phyloP scores from a whole-genome alignment of 2,888 invertebrate species.

The Yponomeuta malinellus region DNA sequence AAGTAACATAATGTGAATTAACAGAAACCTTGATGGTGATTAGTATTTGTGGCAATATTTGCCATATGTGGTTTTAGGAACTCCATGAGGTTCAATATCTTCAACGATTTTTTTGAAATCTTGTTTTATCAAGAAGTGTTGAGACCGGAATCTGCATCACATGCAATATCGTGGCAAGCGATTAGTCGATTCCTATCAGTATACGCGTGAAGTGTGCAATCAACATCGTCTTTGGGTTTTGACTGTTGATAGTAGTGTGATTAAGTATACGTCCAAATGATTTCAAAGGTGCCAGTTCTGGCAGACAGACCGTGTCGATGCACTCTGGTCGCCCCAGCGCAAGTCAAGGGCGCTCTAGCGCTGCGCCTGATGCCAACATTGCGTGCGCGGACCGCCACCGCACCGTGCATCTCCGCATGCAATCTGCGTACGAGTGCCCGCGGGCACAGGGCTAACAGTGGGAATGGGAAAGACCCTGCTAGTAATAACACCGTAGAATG shows the following conservation, averaged over 20 bases:
- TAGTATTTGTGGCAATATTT: too few species aligned
- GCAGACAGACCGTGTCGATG: conserved; percentile 41
- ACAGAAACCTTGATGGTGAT: too few species aligned
- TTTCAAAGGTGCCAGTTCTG: neutral
- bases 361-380: conserved; percentile 20
- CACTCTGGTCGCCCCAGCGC: conserved; percentile 41
- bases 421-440: conserved; percentile 30
- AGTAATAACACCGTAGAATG: neutral
- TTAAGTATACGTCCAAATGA: neutral
- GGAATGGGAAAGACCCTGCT: conserved; percentile 18
- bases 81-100: too few species aligned
- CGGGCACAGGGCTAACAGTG: conserved; percentile 16
- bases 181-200: too few species aligned
- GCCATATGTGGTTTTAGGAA: too few species aligned
- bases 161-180: too few species aligned
- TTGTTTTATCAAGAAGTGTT: too few species aligned
- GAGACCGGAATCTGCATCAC: too few species aligned
- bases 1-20: too few species aligned
- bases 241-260: neutral
- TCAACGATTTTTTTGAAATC: too few species aligned
- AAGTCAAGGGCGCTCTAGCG: conserved; percentile 54
- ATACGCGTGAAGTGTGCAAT: too few species aligned
- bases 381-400: conserved; percentile 29
- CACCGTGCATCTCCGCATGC: conserved; percentile 37
- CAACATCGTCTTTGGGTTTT: too few species aligned